These are phyloP conservation scores for Pygmarrhopalites habei DNA, from an alignment of 1,140 invertebrate genomes.

Conservation along the genomic window DNA sequence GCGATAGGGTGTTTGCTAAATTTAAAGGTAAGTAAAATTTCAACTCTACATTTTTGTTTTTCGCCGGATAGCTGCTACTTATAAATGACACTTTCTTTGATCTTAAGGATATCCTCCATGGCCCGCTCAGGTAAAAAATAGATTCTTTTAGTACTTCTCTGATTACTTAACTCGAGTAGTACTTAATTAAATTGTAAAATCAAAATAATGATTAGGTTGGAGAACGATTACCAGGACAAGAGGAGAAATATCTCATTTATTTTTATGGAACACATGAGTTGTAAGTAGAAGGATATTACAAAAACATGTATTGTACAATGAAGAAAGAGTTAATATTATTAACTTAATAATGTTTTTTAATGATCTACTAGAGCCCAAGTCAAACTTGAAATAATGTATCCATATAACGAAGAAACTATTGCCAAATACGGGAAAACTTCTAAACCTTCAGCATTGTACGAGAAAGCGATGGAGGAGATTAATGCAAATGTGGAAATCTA, in stretches of 20 bases:
- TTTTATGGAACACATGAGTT: slow-evolving; percentile 11
- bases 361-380: slow-evolving; percentile 1
- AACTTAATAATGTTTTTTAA: not conserved
- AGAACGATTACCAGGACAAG: not conserved
- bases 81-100: too few species aligned
- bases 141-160: not conserved
- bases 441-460: not conserved
- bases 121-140: slow-evolving; percentile 4
- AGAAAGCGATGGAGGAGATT: slow-evolving; percentile 7
- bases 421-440: not conserved
- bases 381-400: not conserved
- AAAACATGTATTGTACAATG: not conserved
- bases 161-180: not conserved
- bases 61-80: too few species aligned
- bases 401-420: not conserved
- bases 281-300: not conserved
- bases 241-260: slow-evolving; percentile 5
- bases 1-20: slow-evolving; percentile 11
- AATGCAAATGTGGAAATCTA: not conserved
- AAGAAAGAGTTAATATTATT: not conserved
- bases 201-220: not conserved
- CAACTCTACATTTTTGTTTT: too few species aligned
- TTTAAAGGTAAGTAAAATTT: too few species aligned
- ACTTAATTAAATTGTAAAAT: not conserved
- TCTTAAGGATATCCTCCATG: not conserved